Base-by-base conservation (phyloP, 2,113 vertebrate genomes). In the Odocoileus virginianus region DNA sequence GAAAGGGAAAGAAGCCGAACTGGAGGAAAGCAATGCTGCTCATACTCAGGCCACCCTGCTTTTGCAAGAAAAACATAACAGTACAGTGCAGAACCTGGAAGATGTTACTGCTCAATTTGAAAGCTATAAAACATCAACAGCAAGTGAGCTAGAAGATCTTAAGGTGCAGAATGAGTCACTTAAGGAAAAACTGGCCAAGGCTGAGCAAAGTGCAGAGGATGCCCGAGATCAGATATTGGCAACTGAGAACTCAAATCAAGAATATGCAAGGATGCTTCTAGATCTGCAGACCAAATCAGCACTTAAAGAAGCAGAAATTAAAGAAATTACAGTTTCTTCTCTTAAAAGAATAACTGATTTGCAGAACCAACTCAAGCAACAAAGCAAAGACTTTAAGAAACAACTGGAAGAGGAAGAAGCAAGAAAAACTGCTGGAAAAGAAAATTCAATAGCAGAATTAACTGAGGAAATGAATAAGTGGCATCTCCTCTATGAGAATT, bases 401-500 rank as follows among this genome's bases (percentile, higher is more conserved):
- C 97, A 99, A 87, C 95, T 99, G 0, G 95, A 98, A 87, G 97
- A 97, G 13, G 99, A 99, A 93, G 98, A 98, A 94, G 95, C 98
- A 82, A 99, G 99, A 85, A 96, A 97, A 98, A 85, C 74, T 2
- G 2, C 40, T 40, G 40, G 91, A 55, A 97, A 98, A 16, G 99
- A 99, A 97, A 97, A 96, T 0, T 95, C 98, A 50, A 83, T 76
- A 7, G 91, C 93, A n/a, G 94, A 97, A 36, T 98, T 99, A 78
- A 95, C 93, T 74, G 94, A 98, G 81, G 98, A 99, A 95, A 94
- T 97, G 25, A 95, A 98, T 88, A 99, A 97, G 58, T 99, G 99
- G 99, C 99, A 95, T 98, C 98, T 97, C 21, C 98, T 99, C 4
- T 99, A 99, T 87, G 99, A 97, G 99, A 99, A 3, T 98, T 99